Conservation (phyloP, 2,797 vertebrate genomes). For the Lutra lutra region DNA sequence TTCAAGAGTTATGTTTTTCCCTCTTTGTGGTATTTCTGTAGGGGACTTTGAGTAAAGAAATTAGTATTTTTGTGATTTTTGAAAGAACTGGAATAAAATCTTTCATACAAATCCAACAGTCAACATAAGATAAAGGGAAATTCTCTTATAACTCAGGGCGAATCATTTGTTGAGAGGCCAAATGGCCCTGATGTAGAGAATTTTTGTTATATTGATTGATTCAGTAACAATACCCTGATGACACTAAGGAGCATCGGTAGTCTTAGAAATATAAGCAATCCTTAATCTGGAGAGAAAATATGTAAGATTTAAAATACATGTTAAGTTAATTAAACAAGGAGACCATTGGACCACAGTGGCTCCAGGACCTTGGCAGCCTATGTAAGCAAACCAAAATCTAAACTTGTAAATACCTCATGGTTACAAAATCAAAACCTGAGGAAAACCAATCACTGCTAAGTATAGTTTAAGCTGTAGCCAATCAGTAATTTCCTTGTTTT, state of each 20-base stretch:
- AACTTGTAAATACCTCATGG: neutral
- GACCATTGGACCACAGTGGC: neutral
- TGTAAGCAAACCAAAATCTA: neutral
- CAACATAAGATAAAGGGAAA: neutral
- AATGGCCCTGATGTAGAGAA: neutral
- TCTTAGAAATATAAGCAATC: neutral
- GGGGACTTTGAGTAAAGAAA: neutral
- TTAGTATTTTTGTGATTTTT: neutral
- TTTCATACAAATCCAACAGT: neutral
- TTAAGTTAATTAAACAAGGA: neutral
- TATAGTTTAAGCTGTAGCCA: neutral
- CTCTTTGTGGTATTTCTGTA: neutral
- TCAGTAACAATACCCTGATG: neutral
- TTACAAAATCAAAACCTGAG: neutral
- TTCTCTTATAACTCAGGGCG: neutral
- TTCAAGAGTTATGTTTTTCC: neutral
- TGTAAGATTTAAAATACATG: neutral
- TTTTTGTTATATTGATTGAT: neutral
- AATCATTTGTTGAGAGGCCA: neutral
- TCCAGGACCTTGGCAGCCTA: neutral
- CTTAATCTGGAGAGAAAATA: neutral
- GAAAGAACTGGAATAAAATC: neutral
- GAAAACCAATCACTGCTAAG: neutral
- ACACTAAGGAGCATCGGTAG: fast-evolving
- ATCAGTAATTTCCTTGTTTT: neutral